Percentiles rank a stretch among this genome's conserved stretches.
Evolutionary conservation across 1,140 invertebrate genomes (phyloP).

Genomic region (Ceratosolen solmsi): DNA sequence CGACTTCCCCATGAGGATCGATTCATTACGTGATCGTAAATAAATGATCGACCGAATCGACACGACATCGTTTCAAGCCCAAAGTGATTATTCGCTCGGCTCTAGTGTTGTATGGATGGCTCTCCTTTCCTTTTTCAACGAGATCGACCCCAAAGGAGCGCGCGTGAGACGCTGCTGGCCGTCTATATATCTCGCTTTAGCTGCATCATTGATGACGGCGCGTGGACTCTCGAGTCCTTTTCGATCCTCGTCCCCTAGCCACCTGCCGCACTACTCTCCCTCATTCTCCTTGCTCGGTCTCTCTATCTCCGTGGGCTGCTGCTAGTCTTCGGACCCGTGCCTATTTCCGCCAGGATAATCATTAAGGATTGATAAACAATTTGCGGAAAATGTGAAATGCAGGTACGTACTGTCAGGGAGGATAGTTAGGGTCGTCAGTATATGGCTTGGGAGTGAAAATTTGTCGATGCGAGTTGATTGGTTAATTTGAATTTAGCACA

Average conservation of each 20-base stretch:
- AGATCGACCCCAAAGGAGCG: slow-evolving; percentile 69
- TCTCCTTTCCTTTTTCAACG: slow-evolving; percentile 51
- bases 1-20: slow-evolving; percentile 63
- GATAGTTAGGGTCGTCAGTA: background rate
- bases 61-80: slow-evolving; percentile 52
- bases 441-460: too few relatives aligned
- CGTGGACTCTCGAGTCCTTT: slow-evolving; percentile 39
- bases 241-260: background rate
- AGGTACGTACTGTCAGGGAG: background rate
- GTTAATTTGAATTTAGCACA: too few relatives aligned
- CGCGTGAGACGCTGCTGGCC: slow-evolving; percentile 39
- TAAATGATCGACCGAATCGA: slow-evolving; percentile 67
- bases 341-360: background rate
- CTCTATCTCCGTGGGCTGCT: background rate
- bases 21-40: slow-evolving; percentile 70
- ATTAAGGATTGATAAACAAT: slow-evolving; percentile 49
- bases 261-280: background rate
- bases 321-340: background rate
- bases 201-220: slow-evolving; percentile 69
- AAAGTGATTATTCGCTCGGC: slow-evolving; percentile 71
- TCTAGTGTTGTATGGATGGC: slow-evolving; percentile 56
- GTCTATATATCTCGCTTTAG: slow-evolving; percentile 65
- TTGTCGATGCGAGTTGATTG: slow-evolving; percentile 26
- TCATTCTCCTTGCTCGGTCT: background rate
- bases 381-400: slow-evolving; percentile 3